phyloP scores from a whole-genome alignment of 2,888 invertebrate species.

The Microctonus aethiopoides region DNA sequence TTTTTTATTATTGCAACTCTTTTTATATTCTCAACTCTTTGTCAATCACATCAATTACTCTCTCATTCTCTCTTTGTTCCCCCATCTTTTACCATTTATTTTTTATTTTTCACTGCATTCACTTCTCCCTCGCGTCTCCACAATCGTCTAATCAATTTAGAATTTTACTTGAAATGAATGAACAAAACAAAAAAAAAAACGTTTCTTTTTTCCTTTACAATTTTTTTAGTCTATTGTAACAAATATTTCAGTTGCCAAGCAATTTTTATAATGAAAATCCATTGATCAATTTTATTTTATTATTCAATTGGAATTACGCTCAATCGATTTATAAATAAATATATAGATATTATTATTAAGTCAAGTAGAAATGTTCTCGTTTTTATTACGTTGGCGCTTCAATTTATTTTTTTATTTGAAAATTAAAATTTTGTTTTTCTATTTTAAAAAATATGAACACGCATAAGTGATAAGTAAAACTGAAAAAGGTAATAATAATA shows the following conservation, averaged over 20 bases:
- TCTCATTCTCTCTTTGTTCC: constrained; percentile 28
- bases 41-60: constrained; percentile 8
- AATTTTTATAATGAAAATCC: not conserved
- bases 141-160: constrained; percentile 12
- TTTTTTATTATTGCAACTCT: constrained; percentile 15
- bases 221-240: not conserved
- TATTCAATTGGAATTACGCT: not conserved
- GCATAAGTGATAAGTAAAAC: constrained; percentile 19
- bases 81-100: constrained; percentile 7
- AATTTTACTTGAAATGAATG: not conserved
- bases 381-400: not conserved
- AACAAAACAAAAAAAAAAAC: too few species aligned
- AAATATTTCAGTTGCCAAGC: not conserved
- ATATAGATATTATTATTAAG: not conserved
- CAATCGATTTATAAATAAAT: not conserved
- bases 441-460: constrained; percentile 1
- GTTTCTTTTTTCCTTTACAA: too few species aligned
- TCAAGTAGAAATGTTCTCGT: not conserved
- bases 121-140: constrained; percentile 30
- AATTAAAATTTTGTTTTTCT: not conserved
- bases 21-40: constrained; percentile 22
- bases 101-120: constrained; percentile 7
- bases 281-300: not conserved
- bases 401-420: not conserved
- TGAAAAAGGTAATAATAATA: too few species aligned